Evolutionary conservation across 2,888 invertebrate species (phyloP).

Genomic region (Cheilosia impressa): DNA sequence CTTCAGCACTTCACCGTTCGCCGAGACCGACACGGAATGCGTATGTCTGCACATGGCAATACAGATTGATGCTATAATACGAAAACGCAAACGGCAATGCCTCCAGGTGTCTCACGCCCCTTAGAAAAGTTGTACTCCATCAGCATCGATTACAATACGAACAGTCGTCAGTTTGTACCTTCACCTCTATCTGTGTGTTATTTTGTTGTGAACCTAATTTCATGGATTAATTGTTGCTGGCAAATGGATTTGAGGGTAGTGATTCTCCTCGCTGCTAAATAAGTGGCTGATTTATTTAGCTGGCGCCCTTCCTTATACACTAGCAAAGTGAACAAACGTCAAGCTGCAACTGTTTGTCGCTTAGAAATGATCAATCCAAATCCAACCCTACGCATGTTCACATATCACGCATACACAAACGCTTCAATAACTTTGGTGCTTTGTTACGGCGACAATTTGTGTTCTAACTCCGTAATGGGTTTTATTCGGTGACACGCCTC

Average conservation of each 20-base stretch:
- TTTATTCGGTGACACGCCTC: slow-evolving; percentile 73
- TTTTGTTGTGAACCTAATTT: slow-evolving; percentile 73
- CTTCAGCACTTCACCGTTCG: slow-evolving; percentile 38
- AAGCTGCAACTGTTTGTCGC: slow-evolving; percentile 69
- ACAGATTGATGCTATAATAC: slow-evolving; percentile 62
- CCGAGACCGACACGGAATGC: no score
- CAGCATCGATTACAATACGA: slow-evolving; percentile 67
- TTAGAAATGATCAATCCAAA: slow-evolving; percentile 12
- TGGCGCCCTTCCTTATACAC: slow-evolving; percentile 47
- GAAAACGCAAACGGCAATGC: slow-evolving; percentile 35
- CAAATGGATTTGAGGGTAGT: slow-evolving; percentile 69
- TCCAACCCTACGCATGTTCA: slow-evolving; percentile 23
- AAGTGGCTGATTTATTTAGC: slow-evolving; percentile 65
- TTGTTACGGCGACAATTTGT: slow-evolving; percentile 63
- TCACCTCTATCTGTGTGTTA: slow-evolving; percentile 18
- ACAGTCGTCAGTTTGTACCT: slow-evolving; percentile 18
- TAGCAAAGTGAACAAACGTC: slow-evolving; percentile 62
- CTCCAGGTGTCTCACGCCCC: slow-evolving; percentile 76
- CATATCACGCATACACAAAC: slow-evolving; percentile 20
- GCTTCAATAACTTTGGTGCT: slow-evolving; percentile 30
- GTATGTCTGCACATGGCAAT: slow-evolving; percentile 69
- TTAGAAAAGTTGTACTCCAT: slow-evolving; percentile 40
- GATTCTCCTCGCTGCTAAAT: slow-evolving; percentile 60
- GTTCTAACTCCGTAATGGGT: slow-evolving; percentile 72
- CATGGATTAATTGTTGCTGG: slow-evolving; percentile 74